These are phyloP conservation scores for Bugula neritina DNA, from an alignment of 2,888 invertebrate genomes.

Conservation along the genomic window DNA sequence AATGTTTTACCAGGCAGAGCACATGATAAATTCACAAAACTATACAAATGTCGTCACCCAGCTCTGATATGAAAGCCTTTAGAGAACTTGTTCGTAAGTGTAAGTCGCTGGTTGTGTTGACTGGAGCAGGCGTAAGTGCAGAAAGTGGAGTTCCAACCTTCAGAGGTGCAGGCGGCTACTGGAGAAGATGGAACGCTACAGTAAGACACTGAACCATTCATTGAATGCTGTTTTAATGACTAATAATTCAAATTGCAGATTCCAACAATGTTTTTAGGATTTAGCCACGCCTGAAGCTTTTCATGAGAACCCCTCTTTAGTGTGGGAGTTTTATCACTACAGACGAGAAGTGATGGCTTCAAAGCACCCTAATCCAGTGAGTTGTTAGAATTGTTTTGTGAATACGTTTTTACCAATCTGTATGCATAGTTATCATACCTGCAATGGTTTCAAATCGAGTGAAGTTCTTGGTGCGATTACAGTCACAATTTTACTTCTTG, in stretches of 20 bases:
- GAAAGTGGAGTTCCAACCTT: conserved; percentile 84
- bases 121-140: conserved; percentile 70
- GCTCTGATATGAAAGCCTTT: conserved; percentile 57
- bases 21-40: no score
- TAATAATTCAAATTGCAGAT: background rate
- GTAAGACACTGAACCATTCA: conserved; percentile 32
- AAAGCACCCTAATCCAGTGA: conserved; percentile 55
- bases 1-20: no score
- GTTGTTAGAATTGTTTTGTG: no score
- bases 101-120: conserved; percentile 65
- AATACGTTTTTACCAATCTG: no score
- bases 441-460: no score
- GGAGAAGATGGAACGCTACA: conserved; percentile 70
- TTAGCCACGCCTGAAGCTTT: conserved; percentile 67
- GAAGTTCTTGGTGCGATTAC: no score
- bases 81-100: conserved; percentile 60
- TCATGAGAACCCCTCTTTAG: conserved; percentile 66
- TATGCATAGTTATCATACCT: no score
- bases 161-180: conserved; percentile 72
- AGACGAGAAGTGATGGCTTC: conserved; percentile 70
- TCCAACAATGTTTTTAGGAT: no score
- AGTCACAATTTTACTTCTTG: no score
- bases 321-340: conserved; percentile 87
- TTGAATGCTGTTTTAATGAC: no score
- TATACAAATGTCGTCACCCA: conserved; percentile 33